Evolutionary conservation across 2,113 vertebrate genomes (phyloP), one percentile per base, ranked within the genome.

Genomic region (Eptesicus fuscus): DNA sequence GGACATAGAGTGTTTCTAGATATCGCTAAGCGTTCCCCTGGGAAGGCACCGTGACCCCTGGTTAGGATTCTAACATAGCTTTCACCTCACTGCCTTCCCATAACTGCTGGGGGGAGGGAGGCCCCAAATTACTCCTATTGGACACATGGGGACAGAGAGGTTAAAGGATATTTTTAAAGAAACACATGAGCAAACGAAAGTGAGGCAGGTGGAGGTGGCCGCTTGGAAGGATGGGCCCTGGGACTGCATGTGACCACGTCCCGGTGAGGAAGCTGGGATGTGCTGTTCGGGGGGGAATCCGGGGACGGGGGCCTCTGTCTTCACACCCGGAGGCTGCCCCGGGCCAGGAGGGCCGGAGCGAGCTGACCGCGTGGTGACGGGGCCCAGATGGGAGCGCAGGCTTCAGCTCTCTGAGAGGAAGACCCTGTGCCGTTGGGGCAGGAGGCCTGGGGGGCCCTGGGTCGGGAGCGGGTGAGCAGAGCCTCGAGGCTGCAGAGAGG

Each of bases 341-440:
- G 30, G 61, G 71, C 9, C 84, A 32, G 73, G 59, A 51, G 44
- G 47, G 30, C 51, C 56, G 73, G n/a, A 77, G 42, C 18, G 37
- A 56, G 73, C 42, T 2, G 42, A 49, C 28, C 1, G 0, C 1
- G 0, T 7, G 3, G 42, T 7, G 61, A 28, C 49, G 22, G 83
- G 88, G 44, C 53, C 16, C 1, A 17, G n/a, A 22, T 3, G 20
- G 25, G 42, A 20, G 53, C 53, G 23, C 61, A 49, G 18, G 12
- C 40, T 35, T 85, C 7, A 76, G 69, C 56, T 47, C 44, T 25
- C 51, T 7, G 20, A 71, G 70, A 63, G 80, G 78, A 51, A 42
- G 53, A 32, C 25, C 23, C 65, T 11, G 18, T 1, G 35, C 44
- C 5, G 3, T 1, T 47, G 47, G 28, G 42, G 25, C 25, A 25